Base-by-base conservation (phyloP, 2,797 vertebrate species). In the Falco berigora region DNA sequence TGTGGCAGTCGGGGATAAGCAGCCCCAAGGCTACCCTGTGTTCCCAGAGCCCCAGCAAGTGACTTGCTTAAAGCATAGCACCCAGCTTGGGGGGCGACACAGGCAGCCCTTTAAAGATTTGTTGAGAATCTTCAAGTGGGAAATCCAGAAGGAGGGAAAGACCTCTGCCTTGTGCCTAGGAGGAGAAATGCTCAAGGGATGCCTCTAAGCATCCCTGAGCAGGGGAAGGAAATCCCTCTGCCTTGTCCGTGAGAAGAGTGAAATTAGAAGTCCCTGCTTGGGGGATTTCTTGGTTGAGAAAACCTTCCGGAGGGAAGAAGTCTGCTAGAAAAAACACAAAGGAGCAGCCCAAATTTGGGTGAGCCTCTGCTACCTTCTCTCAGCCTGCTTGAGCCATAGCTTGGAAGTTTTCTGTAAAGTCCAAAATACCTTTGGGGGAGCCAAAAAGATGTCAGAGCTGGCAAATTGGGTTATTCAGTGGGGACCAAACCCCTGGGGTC, bases 401-500 rank as follows among this genome's bases (percentile, higher is more conserved):
- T 90, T 61, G 40, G 62, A 90, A 90, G 72, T 49, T 30, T 94
- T 82, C 84, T 79, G 34, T 87, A 85, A 85, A 82, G 12, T 23
- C 64, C n/a, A 38, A 74, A 76, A 73, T 40, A 85, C 6, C 12
- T 90, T 73, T n/a, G 80, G 44, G 49, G 24, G 16, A 59, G 44
- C 53, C 23, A n/a, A 71, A 80, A 91, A 56, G 0, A 97, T 96
- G 95, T 94, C 96, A 68, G 95, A 93, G 73, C 93, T 96, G 76
- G 79, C 20, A 24, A 96, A 96, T 1, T 96, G 95, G 95, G 88
- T 97, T 77, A 68, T 83, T 78, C 94, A 95, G 49, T 97, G 95
- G 93, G 96, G 95, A 42, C 77, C 93, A 67, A 97, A 96, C 32
- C 95, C 96, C 50, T 96, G 96, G 96, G 88, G 90, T 67, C 79